Conservation (phyloP, 2,888 invertebrate species). For the Conchocele bisecta region DNA sequence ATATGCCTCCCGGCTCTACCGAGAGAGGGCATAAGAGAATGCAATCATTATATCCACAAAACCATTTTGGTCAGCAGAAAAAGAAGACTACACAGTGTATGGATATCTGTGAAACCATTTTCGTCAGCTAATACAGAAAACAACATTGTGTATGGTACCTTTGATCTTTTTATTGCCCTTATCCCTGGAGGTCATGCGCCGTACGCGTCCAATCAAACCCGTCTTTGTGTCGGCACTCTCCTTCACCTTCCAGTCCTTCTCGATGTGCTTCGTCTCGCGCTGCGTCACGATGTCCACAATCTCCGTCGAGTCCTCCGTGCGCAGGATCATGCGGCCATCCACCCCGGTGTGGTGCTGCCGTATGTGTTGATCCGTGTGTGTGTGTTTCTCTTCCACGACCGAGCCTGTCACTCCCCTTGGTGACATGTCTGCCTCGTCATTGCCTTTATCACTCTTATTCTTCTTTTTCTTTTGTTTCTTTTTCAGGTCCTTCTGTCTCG, state of each 20-base stretch:
- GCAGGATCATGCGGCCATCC: conserved; percentile 10
- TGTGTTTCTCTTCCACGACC: conserved; percentile 40
- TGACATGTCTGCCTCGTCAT: neutral
- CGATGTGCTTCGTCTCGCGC: conserved; percentile 52
- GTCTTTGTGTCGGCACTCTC: conserved; percentile 53
- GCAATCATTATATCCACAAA: too few species aligned
- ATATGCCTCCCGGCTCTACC: too few species aligned
- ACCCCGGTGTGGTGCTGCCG: conserved; percentile 37
- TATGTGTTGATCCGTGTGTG: conserved; percentile 41
- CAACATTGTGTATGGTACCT: too few species aligned
- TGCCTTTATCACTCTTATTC: neutral
- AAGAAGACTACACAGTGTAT: too few species aligned
- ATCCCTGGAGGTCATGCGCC: conserved; percentile 40
- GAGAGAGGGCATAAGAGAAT: too few species aligned
- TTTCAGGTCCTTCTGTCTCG: neutral
- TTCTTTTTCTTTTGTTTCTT: conserved; percentile 24
- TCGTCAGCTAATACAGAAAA: too few species aligned
- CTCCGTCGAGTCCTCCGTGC: conserved; percentile 37
- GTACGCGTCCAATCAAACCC: conserved; percentile 41
- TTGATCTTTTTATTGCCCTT: conserved; percentile 39
- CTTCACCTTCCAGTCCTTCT: conserved; percentile 54
- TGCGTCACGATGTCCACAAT: conserved; percentile 23
- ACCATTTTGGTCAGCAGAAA: too few species aligned
- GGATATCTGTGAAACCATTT: too few species aligned
- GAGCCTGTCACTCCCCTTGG: neutral